Percentiles rank a stretch among this genome's conserved stretches.
Evolutionary conservation across 2,797 vertebrate species (phyloP).

Genomic region (Pampus argenteus): DNA sequence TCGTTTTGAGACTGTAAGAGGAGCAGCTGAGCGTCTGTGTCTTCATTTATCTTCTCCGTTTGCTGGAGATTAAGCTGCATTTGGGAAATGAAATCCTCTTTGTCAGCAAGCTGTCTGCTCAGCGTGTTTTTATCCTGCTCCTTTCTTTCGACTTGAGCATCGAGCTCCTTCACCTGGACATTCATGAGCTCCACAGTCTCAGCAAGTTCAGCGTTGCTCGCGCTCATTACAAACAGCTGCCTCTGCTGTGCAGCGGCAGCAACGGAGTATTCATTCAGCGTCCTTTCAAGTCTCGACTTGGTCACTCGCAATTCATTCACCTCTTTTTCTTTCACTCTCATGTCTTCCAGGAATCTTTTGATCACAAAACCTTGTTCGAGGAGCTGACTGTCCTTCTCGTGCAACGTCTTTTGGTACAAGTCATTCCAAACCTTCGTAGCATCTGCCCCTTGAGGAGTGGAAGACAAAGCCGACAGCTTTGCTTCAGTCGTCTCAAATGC

Average conservation of each 20-base stretch:
- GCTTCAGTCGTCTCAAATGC: constrained; percentile 80
- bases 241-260: constrained; percentile 80
- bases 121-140: constrained; percentile 80
- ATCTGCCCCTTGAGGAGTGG: constrained; percentile 77
- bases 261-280: constrained; percentile 82
- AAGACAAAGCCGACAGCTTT: constrained; percentile 82
- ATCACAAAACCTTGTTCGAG: constrained; percentile 84
- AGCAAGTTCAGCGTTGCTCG: constrained; percentile 79
- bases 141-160: constrained; percentile 72
- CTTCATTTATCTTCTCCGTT: constrained; percentile 72
- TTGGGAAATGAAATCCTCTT: constrained; percentile 74
- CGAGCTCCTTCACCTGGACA: constrained; percentile 77
- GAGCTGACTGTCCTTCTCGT: constrained; percentile 88
- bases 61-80: constrained; percentile 77
- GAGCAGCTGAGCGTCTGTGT: constrained; percentile 81
- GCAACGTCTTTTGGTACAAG: constrained; percentile 83
- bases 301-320: constrained; percentile 80
- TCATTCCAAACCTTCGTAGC: constrained; percentile 83
- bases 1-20: constrained; percentile 79
- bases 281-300: constrained; percentile 79
- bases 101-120: constrained; percentile 77
- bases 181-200: constrained; percentile 79
- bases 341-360: constrained; percentile 82
- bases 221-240: constrained; percentile 84
- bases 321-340: constrained; percentile 78